Evolutionary conservation across 2,888 invertebrate genomes (phyloP).

Genomic region (Kuschelorhynchus macadamiae): DNA sequence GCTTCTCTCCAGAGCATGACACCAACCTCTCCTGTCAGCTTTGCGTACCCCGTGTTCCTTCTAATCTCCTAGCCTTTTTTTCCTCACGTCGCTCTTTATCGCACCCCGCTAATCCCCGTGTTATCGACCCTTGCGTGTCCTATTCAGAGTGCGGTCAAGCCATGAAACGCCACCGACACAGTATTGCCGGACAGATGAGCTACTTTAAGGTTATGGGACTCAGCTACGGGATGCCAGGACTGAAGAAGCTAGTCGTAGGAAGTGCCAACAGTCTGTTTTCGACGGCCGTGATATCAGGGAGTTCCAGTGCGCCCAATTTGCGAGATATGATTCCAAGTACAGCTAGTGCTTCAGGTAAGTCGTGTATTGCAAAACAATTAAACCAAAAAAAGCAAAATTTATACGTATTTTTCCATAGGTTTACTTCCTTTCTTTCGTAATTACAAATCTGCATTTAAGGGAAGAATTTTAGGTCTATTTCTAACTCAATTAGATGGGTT

Average conservation of each 20-base stretch:
- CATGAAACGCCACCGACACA: constrained; percentile 90
- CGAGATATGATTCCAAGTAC: constrained; percentile 88
- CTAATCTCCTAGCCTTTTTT: constrained; percentile 65
- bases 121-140: constrained; percentile 57
- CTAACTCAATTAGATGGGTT: too few relatives aligned
- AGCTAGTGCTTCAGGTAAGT: constrained; percentile 82
- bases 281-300: constrained; percentile 96
- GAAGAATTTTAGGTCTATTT: too few relatives aligned
- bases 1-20: constrained; percentile 61
- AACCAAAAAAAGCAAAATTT: not conserved
- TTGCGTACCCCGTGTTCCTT: constrained; percentile 58
- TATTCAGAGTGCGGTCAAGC: constrained; percentile 64
- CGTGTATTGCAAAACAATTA: too few relatives aligned
- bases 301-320: constrained; percentile 92
- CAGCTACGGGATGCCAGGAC: constrained; percentile 74
- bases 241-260: constrained; percentile 75
- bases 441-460: too few relatives aligned
- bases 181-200: constrained; percentile 96
- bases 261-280: constrained; percentile 92
- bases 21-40: constrained; percentile 54
- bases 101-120: constrained; percentile 55
- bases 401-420: constrained; percentile 1
- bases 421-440: too few relatives aligned
- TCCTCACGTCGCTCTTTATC: constrained; percentile 59
- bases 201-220: constrained; percentile 92